phyloP scores from a whole-genome alignment of 2,888 invertebrate genomes.

The Platypus cylindrus region DNA sequence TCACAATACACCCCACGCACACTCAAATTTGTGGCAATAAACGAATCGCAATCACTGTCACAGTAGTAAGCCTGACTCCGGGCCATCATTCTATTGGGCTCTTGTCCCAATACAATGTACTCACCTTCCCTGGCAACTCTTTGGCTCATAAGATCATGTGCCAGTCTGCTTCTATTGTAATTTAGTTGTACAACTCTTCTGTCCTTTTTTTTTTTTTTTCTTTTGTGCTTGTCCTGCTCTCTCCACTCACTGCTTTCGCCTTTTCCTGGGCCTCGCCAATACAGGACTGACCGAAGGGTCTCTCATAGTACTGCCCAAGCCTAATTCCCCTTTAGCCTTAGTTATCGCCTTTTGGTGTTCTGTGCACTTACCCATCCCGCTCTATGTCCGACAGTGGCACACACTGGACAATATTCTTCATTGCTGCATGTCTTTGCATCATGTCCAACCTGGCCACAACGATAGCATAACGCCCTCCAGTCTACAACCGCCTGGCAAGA shows the following conservation, averaged over 20 bases:
- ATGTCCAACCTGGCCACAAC: no score
- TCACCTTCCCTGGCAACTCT: conserved; percentile 4
- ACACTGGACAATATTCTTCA: conserved; percentile 1
- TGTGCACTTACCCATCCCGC: no score
- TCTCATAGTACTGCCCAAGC: no score
- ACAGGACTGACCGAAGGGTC: no score
- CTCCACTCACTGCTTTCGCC: no score
- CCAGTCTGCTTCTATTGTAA: conserved; percentile 6
- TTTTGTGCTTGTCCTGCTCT: conserved; percentile 1
- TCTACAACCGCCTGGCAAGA: no score
- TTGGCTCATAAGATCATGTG: conserved; percentile 9
- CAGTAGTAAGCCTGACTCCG: conserved; percentile 3
- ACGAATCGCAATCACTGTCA: conserved; percentile 5
- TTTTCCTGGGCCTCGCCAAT: no score
- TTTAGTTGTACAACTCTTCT: conserved; percentile 13
- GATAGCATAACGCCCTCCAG: no score
- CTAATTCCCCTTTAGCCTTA: no score
- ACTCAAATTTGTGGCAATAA: background rate
- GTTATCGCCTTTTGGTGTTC: no score
- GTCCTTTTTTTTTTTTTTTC: no score
- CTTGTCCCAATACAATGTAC: conserved; percentile 10
- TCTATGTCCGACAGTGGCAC: conserved; percentile 4
- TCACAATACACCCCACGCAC: background rate
- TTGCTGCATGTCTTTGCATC: conserved; percentile 7
- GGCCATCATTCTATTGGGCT: conserved; percentile 9